Conservation (phyloP, 2,113 vertebrate genomes). For the Copsychus sechellarum region DNA sequence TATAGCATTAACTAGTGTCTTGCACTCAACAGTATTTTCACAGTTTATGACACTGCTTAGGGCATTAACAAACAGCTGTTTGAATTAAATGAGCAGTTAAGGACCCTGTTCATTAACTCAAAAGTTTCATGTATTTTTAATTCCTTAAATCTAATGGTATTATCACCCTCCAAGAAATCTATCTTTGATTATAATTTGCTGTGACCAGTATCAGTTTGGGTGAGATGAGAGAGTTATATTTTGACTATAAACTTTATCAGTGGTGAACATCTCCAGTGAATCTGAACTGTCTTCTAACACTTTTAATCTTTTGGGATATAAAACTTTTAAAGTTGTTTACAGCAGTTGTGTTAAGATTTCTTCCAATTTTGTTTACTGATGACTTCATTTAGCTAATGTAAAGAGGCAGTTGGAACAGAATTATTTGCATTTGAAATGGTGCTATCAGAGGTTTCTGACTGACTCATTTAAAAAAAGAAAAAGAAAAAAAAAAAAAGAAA, state of each 20-base stretch:
- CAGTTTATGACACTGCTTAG: conserved; percentile 90
- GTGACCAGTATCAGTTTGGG: conserved; percentile 74
- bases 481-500: not conserved
- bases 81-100: conserved; percentile 91
- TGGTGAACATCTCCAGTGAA: conserved; percentile 64
- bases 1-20: conserved; percentile 89
- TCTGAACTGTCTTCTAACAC: conserved; percentile 67
- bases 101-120: conserved; percentile 89
- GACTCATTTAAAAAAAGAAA: conserved; percentile 64
- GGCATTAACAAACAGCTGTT: conserved; percentile 91
- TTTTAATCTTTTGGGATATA: conserved; percentile 76
- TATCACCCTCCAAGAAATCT: conserved; percentile 83
- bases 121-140: conserved; percentile 91
- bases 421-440: conserved; percentile 84
- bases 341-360: conserved; percentile 81
- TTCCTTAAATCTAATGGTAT: conserved; percentile 86
- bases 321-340: conserved; percentile 84
- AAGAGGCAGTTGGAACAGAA: conserved; percentile 84
- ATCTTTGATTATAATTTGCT: conserved; percentile 84
- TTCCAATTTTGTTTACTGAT: conserved; percentile 85
- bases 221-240: conserved; percentile 66
- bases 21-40: conserved; percentile 88
- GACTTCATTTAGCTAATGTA: conserved; percentile 87
- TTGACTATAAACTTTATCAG: conserved; percentile 70
- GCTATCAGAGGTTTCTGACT: conserved; percentile 78